Percentiles rank a stretch among this genome's conserved stretches.
phyloP scores from a whole-genome alignment of 2,113 vertebrate species.

The Danio rerio region DNA sequence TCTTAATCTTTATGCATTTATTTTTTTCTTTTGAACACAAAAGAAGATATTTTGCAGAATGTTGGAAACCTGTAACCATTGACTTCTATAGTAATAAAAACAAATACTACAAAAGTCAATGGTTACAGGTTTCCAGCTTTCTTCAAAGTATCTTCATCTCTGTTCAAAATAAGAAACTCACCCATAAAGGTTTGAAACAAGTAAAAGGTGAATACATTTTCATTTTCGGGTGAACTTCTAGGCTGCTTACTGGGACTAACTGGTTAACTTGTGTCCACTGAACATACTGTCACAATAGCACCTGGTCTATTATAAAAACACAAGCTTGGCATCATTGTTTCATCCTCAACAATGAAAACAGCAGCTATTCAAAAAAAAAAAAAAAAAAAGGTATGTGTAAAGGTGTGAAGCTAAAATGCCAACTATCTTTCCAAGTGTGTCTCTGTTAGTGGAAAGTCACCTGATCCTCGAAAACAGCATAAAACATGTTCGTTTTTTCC shows the following conservation, averaged over 20 bases:
- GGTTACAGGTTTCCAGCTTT: no score
- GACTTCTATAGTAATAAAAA: no score
- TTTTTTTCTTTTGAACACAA: no score
- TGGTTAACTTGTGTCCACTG: slow-evolving; percentile 14
- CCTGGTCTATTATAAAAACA: slow-evolving; percentile 6
- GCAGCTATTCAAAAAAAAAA: neutral
- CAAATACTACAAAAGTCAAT: no score
- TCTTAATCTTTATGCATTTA: no score
- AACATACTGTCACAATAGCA: neutral
- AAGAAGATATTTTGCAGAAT: no score
- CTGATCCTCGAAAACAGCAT: neutral
- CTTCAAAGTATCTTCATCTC: no score
- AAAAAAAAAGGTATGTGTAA: neutral
- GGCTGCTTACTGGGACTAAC: neutral
- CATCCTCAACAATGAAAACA: neutral
- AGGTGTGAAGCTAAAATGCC: neutral
- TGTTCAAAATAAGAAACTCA: no score
- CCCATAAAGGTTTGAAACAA: no score
- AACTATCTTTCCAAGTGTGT: neutral
- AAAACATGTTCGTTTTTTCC: neutral
- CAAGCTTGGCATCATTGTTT: neutral
- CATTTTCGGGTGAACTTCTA: no score
- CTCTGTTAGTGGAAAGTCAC: neutral
- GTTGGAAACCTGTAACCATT: no score
- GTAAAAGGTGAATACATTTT: no score